A percentile compares a stretch with the other conserved stretches of the same genome.
Conservation (phyloP, 2,888 invertebrate species). For the Zaprionus lineosus region DNA sequence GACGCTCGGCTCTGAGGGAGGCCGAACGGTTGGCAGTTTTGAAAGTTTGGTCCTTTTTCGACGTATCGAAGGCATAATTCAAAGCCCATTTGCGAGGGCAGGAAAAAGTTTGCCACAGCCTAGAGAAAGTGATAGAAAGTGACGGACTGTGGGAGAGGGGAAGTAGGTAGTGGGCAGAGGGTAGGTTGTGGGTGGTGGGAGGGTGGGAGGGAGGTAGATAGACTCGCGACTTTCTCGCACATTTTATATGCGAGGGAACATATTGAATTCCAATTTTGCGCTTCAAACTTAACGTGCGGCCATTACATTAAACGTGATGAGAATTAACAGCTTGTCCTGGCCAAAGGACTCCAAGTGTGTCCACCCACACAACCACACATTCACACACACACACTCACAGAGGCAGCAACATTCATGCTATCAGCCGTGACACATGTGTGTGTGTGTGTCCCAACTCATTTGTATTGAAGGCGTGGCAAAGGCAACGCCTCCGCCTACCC, state of each 20-base stretch:
- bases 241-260: conserved; percentile 67
- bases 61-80: conserved; percentile 43
- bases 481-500: conserved; percentile 49
- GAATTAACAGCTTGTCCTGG: conserved; percentile 70
- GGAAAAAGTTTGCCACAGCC: conserved; percentile 18
- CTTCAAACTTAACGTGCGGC: conserved; percentile 74
- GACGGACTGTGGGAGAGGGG: conserved; percentile 3
- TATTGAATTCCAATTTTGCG: conserved; percentile 76
- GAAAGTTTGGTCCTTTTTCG: conserved; percentile 19
- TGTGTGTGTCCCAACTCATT: conserved; percentile 12
- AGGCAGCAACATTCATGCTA: neutral
- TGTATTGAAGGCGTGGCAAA: conserved; percentile 48
- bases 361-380: conserved; percentile 8
- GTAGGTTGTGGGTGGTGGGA: neutral
- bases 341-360: conserved; percentile 29
- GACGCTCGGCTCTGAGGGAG: conserved; percentile 25
- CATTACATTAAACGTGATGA: conserved; percentile 77
- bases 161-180: neutral
- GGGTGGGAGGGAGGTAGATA: conserved; percentile 34
- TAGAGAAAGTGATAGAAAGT: conserved; percentile 37
- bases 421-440: conserved; percentile 26
- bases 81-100: conserved; percentile 46
- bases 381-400: conserved; percentile 1
- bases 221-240: too few relatives aligned
- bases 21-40: conserved; percentile 34